A percentile compares a stretch with the other conserved stretches of the same genome.
Conservation (phyloP, 2,113 vertebrate genomes). For the Ailuropoda melanoleuca region DNA sequence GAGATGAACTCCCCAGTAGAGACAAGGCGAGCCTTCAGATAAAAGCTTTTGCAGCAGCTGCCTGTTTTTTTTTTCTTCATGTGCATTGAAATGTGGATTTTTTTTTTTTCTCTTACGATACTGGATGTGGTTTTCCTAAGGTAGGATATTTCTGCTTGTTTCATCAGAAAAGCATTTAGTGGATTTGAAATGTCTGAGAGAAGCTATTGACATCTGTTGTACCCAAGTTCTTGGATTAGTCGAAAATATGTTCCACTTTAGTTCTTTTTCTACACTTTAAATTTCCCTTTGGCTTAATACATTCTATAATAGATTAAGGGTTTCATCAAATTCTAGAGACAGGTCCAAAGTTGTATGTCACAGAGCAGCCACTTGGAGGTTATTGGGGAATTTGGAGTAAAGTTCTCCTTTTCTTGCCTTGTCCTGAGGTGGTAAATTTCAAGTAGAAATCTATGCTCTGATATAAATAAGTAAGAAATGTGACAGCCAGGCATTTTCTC, state of each 20-base stretch:
- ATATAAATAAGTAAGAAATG: not conserved
- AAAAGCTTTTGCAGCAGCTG: constrained; percentile 66
- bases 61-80: constrained; percentile 41
- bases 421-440: not conserved
- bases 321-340: constrained; percentile 31
- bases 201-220: not conserved
- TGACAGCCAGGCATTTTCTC: not conserved
- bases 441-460: not conserved
- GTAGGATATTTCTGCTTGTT: constrained; percentile 52
- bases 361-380: not conserved
- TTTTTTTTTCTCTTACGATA: constrained; percentile 45
- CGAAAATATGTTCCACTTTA: not conserved
- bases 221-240: constrained; percentile 41
- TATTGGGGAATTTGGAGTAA: not conserved
- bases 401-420: constrained; percentile 3
- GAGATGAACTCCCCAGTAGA: constrained; percentile 38
- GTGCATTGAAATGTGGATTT: constrained; percentile 30
- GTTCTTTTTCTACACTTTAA: not conserved
- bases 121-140: constrained; percentile 52
- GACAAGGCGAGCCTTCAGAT: constrained; percentile 48
- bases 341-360: not conserved
- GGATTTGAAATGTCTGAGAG: constrained; percentile 21
- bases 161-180: constrained; percentile 45
- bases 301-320: not conserved
- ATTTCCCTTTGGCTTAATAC: not conserved